Percentiles rank a stretch among this genome's conserved stretches.
Evolutionary conservation across 2,888 invertebrate genomes (phyloP).

Genomic region (Melanostoma scalare): DNA sequence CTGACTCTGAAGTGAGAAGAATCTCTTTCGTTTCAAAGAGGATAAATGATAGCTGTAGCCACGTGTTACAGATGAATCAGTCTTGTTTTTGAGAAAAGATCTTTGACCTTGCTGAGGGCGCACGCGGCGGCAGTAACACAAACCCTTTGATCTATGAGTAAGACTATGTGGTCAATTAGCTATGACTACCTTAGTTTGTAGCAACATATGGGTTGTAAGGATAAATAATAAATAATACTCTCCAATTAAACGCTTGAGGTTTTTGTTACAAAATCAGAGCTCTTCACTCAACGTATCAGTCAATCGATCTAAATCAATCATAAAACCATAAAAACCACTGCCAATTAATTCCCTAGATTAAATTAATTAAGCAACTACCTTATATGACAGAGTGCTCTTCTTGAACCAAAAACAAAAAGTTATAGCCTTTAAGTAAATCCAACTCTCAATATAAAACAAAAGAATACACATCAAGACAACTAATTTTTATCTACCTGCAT

Average conservation of each 20-base stretch:
- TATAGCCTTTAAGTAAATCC: conserved; percentile 25
- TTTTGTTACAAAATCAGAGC: conserved; percentile 57
- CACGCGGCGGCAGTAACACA: too few relatives aligned
- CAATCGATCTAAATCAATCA: conserved; percentile 56
- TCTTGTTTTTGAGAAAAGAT: not conserved
- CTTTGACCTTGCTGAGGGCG: too few relatives aligned
- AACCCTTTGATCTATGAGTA: too few relatives aligned
- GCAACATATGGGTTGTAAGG: too few relatives aligned
- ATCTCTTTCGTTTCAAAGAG: conserved; percentile 40
- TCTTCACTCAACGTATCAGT: conserved; percentile 61
- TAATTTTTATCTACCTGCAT: conserved; percentile 3
- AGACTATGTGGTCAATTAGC: too few relatives aligned
- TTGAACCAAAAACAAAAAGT: not conserved
- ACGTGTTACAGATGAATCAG: conserved; percentile 51
- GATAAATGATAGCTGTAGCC: conserved; percentile 61
- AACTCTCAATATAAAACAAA: conserved; percentile 45
- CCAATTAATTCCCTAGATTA: conserved; percentile 53
- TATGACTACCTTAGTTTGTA: too few relatives aligned
- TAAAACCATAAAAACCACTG: conserved; percentile 52
- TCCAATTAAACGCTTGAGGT: conserved; percentile 2
- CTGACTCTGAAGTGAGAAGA: conserved; percentile 34
- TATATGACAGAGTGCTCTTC: conserved; percentile 27
- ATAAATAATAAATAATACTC: too few relatives aligned
- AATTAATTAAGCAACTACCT: conserved; percentile 63
- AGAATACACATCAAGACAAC: conserved; percentile 54